Conservation (phyloP, 1,140 invertebrate species). For the Frieseomelitta varia region DNA sequence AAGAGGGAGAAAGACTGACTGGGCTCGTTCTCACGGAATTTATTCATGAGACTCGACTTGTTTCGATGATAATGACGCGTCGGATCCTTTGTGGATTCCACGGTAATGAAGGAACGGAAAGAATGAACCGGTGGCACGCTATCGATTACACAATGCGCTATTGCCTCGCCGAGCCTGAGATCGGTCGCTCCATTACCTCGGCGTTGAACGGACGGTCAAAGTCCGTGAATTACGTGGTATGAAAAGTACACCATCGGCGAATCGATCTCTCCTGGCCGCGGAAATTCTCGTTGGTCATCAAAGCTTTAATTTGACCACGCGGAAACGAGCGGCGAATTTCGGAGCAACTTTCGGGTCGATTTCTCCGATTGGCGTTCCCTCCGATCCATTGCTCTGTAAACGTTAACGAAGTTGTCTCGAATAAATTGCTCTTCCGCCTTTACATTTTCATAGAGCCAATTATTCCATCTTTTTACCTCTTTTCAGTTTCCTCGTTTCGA, state of each 20-base stretch:
- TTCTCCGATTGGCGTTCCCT: background rate
- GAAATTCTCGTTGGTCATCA: background rate
- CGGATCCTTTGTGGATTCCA: slow-evolving; percentile 46
- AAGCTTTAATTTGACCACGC: slow-evolving; percentile 3
- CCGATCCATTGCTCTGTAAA: background rate
- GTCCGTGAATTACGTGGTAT: slow-evolving; percentile 22
- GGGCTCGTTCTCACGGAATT: slow-evolving; percentile 33
- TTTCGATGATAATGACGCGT: slow-evolving; percentile 49
- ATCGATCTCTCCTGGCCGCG: background rate
- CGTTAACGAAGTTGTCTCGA: background rate
- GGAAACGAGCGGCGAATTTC: background rate
- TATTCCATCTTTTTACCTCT: background rate
- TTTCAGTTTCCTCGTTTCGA: background rate
- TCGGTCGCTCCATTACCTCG: slow-evolving; percentile 15
- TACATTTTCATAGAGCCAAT: background rate
- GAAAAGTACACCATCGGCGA: background rate
- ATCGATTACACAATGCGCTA: background rate
- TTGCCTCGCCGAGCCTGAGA: background rate
- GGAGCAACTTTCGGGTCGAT: background rate
- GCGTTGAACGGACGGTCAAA: slow-evolving; percentile 5
- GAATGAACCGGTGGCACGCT: slow-evolving; percentile 5
- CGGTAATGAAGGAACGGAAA: slow-evolving; percentile 50
- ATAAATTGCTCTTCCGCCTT: background rate
- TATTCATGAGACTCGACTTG: slow-evolving; percentile 54
- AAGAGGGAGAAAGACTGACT: background rate